Percentiles rank a stretch among this genome's conserved stretches.
These are phyloP conservation scores for Pteruthius melanotis DNA, from an alignment of 2,113 vertebrate genomes.

Conservation along the genomic window DNA sequence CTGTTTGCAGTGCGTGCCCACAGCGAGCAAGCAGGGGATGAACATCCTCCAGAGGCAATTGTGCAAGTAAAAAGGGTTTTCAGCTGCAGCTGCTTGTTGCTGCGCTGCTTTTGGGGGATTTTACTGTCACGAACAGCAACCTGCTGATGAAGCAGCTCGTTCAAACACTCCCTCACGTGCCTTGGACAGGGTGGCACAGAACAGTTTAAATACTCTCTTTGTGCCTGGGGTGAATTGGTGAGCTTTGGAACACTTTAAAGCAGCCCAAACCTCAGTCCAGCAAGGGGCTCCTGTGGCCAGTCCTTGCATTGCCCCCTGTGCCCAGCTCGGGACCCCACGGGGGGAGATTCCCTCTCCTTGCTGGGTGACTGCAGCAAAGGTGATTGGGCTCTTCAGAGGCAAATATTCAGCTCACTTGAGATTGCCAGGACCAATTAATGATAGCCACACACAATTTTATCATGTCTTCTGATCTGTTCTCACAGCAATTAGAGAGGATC, in stretches of 20 bases:
- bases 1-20: background rate
- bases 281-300: background rate
- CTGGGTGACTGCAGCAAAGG: background rate
- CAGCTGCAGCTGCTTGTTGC: background rate
- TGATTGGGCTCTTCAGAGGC: background rate
- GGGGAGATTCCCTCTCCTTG: background rate
- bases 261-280: background rate
- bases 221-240: background rate
- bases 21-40: background rate
- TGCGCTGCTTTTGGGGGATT: background rate
- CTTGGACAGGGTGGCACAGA: background rate
- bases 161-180: background rate
- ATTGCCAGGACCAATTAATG: background rate
- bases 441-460: background rate
- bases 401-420: background rate
- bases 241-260: background rate
- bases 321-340: background rate
- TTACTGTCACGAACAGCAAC: background rate
- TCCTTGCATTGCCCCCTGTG: background rate
- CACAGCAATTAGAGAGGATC: background rate
- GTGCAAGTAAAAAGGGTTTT: background rate
- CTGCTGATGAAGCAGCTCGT: background rate
- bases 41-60: background rate
- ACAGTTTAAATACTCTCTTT: background rate
- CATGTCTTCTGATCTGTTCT: background rate